Percentiles rank a stretch among this genome's conserved stretches.
phyloP scores from a whole-genome alignment of 2,113 vertebrate genomes.

The Hipposideros armiger region DNA sequence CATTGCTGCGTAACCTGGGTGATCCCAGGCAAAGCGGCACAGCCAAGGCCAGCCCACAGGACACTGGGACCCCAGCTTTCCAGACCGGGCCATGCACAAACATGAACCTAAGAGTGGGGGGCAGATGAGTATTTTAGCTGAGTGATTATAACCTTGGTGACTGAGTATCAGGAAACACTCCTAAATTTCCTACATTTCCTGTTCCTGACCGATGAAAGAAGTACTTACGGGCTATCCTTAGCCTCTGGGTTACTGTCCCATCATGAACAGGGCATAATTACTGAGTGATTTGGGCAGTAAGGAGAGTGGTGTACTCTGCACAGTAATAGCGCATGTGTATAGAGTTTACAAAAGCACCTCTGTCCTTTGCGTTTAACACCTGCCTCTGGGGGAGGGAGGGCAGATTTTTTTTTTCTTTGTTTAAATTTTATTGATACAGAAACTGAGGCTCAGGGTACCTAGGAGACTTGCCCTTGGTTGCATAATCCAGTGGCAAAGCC shows the following conservation, averaged over 20 bases:
- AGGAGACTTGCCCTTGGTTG: no score
- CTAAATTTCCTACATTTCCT: neutral
- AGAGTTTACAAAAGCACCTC: neutral
- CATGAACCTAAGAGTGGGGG: neutral
- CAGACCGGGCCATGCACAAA: neutral
- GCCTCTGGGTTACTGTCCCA: neutral
- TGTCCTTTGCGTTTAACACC: neutral
- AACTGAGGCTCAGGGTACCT: neutral
- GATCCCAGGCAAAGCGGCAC: no score
- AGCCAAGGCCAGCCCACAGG: neutral
- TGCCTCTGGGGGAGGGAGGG: neutral
- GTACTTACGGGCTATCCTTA: neutral
- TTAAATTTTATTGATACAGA: neutral
- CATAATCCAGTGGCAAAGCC: neutral
- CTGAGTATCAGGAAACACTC: neutral
- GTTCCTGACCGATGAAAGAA: neutral
- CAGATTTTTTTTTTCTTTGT: neutral
- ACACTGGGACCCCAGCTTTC: neutral
- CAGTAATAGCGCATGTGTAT: neutral
- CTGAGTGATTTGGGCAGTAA: neutral
- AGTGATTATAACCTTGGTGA: neutral
- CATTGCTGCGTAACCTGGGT: rapidly evolving
- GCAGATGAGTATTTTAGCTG: neutral
- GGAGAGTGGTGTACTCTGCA: neutral
- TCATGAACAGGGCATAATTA: neutral